Base-by-base conservation (phyloP, 2,888 invertebrate species). In the Leistus spinibarbis region DNA sequence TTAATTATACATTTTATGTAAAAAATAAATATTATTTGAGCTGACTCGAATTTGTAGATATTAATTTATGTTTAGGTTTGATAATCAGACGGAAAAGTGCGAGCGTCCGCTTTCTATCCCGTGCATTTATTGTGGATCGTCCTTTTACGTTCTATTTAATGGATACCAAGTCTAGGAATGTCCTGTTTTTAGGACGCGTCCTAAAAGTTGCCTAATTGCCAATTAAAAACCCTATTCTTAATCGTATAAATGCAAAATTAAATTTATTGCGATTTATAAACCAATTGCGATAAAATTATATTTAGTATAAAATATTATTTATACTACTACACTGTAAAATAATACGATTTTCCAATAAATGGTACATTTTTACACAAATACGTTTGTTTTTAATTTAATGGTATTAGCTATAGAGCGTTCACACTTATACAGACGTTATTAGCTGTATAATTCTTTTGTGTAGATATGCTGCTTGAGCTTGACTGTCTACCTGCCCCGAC, bases 401-500 rank as follows among this genome's bases (percentile, higher is more conserved):
- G n/a, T n/a, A n/a, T 63, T 16, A 22, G 22, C 2, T n/a, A n/a
- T n/a, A n/a, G n/a, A n/a, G n/a, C n/a, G n/a, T n/a, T n/a, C n/a
- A n/a, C n/a, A n/a, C n/a, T n/a, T n/a, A n/a, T n/a, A 54, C 19
- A 7, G 16, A 54, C 19, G 54, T 40, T n/a, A n/a, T n/a, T n/a
- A n/a, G n/a, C 23, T 56, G 68, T 13, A 72, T 73, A 40, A 40
- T 40, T 40, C 3, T 40, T 40, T 40, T 40, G 5, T 13, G 57
- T 71, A 77, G 77, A 65, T 22, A 62, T 77, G 40, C 16, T 65
- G 53, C n/a, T 69, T 17, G 54, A 68, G 66, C 16, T 53, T 17
- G 23, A 69, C 19, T 60, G 71, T 17, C 62, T 76, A 62, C 75
- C 80, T 57, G 72, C 78, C 57, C 75, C 76, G 17, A 40, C 54